phyloP scores from a whole-genome alignment of 35 echinoderm and acorn worm genomes.

The Apostichopus californicus region DNA sequence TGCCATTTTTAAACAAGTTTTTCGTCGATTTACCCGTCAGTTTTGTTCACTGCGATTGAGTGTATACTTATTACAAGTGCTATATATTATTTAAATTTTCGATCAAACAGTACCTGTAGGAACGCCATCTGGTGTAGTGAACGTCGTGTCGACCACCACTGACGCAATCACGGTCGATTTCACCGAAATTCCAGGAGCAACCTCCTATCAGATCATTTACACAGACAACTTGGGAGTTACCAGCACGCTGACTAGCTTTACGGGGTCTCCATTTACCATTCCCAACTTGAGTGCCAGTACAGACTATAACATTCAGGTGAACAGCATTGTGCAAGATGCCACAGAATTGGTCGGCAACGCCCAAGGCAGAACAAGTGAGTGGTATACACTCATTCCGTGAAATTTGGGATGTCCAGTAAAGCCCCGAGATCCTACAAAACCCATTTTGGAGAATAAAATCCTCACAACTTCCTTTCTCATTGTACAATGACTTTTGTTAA shows the following conservation, averaged over 20 bases:
- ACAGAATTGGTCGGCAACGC: not conserved
- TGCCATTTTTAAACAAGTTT: no score
- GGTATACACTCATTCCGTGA: not conserved
- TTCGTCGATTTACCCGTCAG: no score
- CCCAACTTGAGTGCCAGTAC: constrained; percentile 8
- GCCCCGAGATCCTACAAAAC: no score
- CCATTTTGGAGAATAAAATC: no score
- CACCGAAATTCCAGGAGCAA: not conserved
- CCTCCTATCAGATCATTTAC: constrained; percentile 39
- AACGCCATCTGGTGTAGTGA: not conserved
- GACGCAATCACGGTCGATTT: constrained; percentile 30
- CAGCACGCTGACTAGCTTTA: not conserved
- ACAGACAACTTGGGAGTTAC: not conserved
- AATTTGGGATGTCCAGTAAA: no score
- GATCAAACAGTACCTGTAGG: not conserved
- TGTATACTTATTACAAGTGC: no score
- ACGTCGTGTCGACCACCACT: not conserved
- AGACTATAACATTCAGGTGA: constrained; percentile 21
- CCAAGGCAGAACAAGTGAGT: constrained; percentile 32
- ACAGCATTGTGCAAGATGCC: not conserved
- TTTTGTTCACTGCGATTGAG: no score
- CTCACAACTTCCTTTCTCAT: no score
- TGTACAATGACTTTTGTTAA: no score
- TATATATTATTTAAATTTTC: no score
- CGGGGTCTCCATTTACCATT: constrained; percentile 29